Conservation (phyloP, 2,888 invertebrate species). For the Acleris cristana region DNA sequence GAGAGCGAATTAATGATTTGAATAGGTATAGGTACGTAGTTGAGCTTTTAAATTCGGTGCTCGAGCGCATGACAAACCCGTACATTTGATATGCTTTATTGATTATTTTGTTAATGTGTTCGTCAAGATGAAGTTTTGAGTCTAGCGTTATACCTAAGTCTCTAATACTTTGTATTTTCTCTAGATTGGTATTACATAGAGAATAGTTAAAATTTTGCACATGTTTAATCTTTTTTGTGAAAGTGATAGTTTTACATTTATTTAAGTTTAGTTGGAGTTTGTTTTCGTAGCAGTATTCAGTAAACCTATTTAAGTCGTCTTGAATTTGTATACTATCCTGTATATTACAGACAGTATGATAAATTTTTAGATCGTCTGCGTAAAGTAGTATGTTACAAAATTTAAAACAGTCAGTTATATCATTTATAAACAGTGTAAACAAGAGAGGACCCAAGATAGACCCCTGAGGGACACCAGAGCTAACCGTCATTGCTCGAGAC, state of each 20-base stretch:
- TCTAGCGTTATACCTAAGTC: slow-evolving; percentile 38
- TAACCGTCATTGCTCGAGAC: slow-evolving; percentile 24
- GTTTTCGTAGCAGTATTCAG: slow-evolving; percentile 36
- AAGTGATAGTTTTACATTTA: slow-evolving; percentile 29
- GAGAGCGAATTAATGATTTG: slow-evolving; percentile 34
- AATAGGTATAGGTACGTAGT: slow-evolving; percentile 30
- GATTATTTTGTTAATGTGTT: slow-evolving; percentile 36
- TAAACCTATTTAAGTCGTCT: slow-evolving; percentile 38
- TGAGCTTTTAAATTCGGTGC: slow-evolving; percentile 23
- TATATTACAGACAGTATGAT: slow-evolving; percentile 16
- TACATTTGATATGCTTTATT: slow-evolving; percentile 38
- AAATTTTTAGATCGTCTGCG: slow-evolving; percentile 40
- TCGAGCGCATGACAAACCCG: slow-evolving; percentile 37
- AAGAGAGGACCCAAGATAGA: slow-evolving; percentile 40
- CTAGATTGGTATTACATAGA: slow-evolving; percentile 3
- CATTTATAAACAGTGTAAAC: slow-evolving; percentile 41
- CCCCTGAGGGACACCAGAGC: slow-evolving; percentile 43
- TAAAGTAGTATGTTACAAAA: slow-evolving; percentile 36
- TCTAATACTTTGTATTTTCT: slow-evolving; percentile 4
- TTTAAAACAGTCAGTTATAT: slow-evolving; percentile 35
- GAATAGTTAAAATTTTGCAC: slow-evolving; percentile 2
- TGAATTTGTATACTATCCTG: slow-evolving; percentile 34
- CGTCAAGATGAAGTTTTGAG: slow-evolving; percentile 36
- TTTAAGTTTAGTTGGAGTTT: slow-evolving; percentile 33
- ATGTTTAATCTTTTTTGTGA: slow-evolving; percentile 36